Percentiles rank a stretch among this genome's conserved stretches.
phyloP scores from a whole-genome alignment of 2,797 vertebrate genomes.

The Falco cherrug region DNA sequence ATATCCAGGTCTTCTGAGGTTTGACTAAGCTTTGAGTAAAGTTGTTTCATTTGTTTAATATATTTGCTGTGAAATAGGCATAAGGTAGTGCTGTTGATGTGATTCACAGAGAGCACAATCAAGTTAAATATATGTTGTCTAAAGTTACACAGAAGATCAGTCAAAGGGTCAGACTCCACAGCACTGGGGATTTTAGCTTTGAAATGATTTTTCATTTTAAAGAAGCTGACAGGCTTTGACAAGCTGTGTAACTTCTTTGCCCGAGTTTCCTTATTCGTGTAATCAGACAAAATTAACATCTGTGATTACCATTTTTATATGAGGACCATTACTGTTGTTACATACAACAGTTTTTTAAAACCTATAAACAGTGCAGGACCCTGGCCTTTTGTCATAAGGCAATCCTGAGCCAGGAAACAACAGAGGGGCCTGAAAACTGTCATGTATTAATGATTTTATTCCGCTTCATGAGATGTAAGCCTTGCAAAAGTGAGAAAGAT shows the following conservation, averaged over 20 bases:
- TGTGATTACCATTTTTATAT: not conserved
- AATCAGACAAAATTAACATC: not conserved
- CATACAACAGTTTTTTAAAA: not conserved
- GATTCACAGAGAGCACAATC: not conserved
- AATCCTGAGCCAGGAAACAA: not conserved
- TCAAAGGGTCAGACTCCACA: not conserved
- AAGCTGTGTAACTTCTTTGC: not conserved
- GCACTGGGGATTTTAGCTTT: not conserved
- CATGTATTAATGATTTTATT: not conserved
- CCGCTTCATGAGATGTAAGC: not conserved
- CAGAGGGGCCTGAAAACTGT: not conserved
- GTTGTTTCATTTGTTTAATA: not conserved
- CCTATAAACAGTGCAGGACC: not conserved
- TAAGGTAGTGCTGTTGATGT: not conserved
- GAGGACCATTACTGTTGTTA: not conserved
- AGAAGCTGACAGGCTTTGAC: not conserved
- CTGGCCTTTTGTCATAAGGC: not conserved
- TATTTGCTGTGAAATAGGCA: not conserved
- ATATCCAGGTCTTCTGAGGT: not conserved
- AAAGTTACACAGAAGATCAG: not conserved
- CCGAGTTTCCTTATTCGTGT: not conserved
- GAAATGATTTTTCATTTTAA: not conserved
- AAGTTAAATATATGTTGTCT: not conserved
- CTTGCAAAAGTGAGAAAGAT: conserved; percentile 30
- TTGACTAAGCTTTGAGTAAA: not conserved